phyloP scores from a whole-genome alignment of 92 coral and sea anemone genomes.

The Actinostola sp. region DNA sequence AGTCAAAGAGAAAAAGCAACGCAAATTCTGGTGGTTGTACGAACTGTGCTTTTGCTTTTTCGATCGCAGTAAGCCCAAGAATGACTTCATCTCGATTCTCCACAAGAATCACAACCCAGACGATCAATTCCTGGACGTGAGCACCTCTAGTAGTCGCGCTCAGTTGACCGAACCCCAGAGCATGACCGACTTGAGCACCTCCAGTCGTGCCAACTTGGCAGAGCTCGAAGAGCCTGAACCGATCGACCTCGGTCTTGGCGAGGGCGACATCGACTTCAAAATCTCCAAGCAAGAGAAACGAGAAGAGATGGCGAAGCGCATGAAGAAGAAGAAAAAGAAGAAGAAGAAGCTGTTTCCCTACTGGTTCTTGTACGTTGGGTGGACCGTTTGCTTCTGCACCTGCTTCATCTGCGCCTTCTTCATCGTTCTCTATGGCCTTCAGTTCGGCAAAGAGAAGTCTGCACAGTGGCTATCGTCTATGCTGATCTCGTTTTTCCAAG shows the following conservation, averaged over 20 bases:
- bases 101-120: conserved; percentile 71
- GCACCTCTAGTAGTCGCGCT: conserved; percentile 61
- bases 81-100: conserved; percentile 79
- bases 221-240: conserved; percentile 23
- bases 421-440: conserved; percentile 89
- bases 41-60: conserved; percentile 92
- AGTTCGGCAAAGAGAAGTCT: conserved; percentile 91
- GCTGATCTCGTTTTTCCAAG: conserved; percentile 91
- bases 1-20: conserved; percentile 59
- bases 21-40: conserved; percentile 89
- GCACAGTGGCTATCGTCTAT: conserved; percentile 93
- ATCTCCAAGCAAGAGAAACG: conserved; percentile 83
- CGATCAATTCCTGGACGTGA: conserved; percentile 72
- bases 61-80: conserved; percentile 68
- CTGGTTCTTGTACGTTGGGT: conserved; percentile 88
- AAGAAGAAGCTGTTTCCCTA: conserved; percentile 83
- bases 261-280: conserved; percentile 76
- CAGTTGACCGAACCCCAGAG: conserved; percentile 50
- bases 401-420: conserved; percentile 82
- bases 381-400: conserved; percentile 78
- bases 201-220: conserved; percentile 58
- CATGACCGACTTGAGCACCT: conserved; percentile 53
- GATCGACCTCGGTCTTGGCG: conserved; percentile 65
- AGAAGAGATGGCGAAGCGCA: conserved; percentile 76
- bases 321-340: conserved; percentile 80